phyloP scores from a whole-genome alignment of 2,888 invertebrate species.

The Heteromurus nitidus region DNA sequence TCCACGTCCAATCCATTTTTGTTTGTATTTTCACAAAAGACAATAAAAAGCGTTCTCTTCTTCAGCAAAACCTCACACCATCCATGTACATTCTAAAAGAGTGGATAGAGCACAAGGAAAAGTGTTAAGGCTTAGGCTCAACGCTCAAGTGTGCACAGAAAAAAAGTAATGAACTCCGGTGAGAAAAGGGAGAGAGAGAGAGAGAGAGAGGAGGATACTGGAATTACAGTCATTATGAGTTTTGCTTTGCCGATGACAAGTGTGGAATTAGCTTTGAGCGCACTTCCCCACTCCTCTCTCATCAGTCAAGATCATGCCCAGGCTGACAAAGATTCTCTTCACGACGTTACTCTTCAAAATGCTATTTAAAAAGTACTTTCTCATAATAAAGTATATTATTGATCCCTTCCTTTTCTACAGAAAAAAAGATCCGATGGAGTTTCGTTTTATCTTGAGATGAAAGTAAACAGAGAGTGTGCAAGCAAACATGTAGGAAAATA shows the following conservation, averaged over 20 bases:
- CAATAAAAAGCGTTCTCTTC: constrained; percentile 15
- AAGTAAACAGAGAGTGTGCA: constrained; percentile 35
- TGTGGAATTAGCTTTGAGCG: neutral
- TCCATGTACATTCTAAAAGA: neutral
- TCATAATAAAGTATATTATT: too few relatives aligned
- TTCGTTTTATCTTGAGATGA: constrained; percentile 55
- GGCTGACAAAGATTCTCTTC: constrained; percentile 15
- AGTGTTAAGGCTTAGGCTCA: neutral
- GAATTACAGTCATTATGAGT: neutral
- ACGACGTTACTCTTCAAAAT: too few relatives aligned
- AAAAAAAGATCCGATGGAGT: constrained; percentile 21
- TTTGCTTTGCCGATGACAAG: neutral
- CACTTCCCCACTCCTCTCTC: neutral
- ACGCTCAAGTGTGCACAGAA: neutral
- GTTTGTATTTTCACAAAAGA: constrained; percentile 12
- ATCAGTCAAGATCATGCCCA: neutral
- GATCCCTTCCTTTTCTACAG: constrained; percentile 2
- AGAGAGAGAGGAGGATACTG: neutral
- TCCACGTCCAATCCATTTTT: too few relatives aligned
- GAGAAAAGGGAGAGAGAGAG: too few relatives aligned
- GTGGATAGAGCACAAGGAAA: neutral
- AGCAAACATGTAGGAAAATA: too few relatives aligned
- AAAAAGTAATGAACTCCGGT: neutral
- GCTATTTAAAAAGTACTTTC: too few relatives aligned
- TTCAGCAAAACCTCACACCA: too few relatives aligned